These are phyloP conservation scores for Otus scops DNA, from an alignment of 2,797 vertebrate genomes.

Conservation along the genomic window DNA sequence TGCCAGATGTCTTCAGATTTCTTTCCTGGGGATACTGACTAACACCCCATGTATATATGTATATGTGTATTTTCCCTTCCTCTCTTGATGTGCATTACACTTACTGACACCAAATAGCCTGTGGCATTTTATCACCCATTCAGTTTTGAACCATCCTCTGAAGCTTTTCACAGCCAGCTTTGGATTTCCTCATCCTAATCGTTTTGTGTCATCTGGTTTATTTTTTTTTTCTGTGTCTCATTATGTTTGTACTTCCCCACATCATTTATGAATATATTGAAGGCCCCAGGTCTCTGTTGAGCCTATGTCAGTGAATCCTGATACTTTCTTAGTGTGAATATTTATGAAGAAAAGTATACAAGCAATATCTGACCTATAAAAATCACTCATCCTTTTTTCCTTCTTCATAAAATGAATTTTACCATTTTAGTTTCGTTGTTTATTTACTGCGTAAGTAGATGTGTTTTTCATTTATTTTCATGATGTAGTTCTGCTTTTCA, in stretches of 20 bases:
- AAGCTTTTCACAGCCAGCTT: background rate
- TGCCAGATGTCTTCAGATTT: background rate
- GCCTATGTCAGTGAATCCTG: background rate
- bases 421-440: background rate
- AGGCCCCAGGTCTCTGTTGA: background rate
- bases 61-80: background rate
- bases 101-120: background rate
- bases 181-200: background rate
- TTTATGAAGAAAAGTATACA: background rate
- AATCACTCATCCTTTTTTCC: background rate
- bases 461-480: background rate
- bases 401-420: background rate
- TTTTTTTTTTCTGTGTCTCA: background rate
- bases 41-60: background rate
- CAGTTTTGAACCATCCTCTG: background rate
- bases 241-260: background rate
- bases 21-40: background rate
- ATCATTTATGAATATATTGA: background rate
- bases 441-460: background rate
- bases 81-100: background rate
- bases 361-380: background rate
- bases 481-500: background rate
- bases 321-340: background rate
- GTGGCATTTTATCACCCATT: slow-evolving; percentile 19
- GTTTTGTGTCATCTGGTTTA: background rate